Conservation (phyloP, 1,140 invertebrate genomes). For the Gonioctena quinquepunctata region DNA sequence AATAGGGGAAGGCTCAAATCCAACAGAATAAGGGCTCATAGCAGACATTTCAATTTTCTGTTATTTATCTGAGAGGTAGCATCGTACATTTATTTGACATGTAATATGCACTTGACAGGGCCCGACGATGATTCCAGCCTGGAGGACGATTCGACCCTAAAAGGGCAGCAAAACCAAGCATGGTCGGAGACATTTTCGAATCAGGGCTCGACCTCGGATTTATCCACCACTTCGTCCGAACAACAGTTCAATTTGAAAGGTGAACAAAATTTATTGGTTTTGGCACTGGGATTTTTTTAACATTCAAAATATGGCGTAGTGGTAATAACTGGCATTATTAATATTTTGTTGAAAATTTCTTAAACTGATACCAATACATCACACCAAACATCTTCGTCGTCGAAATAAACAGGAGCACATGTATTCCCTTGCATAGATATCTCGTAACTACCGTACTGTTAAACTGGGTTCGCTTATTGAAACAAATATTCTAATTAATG, state of each 20-base stretch:
- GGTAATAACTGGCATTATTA: too few species aligned
- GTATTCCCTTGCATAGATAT: too few species aligned
- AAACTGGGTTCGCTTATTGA: too few species aligned
- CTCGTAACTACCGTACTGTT: too few species aligned
- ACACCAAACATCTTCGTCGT: too few species aligned
- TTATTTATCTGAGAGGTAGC: not conserved
- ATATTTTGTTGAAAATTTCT: too few species aligned
- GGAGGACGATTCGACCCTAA: conserved; percentile 49
- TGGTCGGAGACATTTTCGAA: conserved; percentile 45
- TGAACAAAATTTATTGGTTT: conserved; percentile 15
- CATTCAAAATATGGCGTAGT: too few species aligned
- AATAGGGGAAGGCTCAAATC: too few species aligned
- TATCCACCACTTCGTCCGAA: conserved; percentile 45
- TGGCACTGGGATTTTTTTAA: not conserved
- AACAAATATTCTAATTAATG: too few species aligned
- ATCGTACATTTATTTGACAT: not conserved
- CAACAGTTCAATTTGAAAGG: conserved; percentile 40
- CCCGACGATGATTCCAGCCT: conserved; percentile 43
- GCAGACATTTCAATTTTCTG: not conserved
- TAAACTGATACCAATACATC: too few species aligned
- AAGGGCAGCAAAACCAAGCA: conserved; percentile 32
- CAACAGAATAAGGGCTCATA: too few species aligned
- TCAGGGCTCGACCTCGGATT: conserved; percentile 47
- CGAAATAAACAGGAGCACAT: too few species aligned
- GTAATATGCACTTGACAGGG: conserved; percentile 7